Base-by-base conservation (phyloP, 2,888 invertebrate genomes). In the Tetragonula carbonaria region DNA sequence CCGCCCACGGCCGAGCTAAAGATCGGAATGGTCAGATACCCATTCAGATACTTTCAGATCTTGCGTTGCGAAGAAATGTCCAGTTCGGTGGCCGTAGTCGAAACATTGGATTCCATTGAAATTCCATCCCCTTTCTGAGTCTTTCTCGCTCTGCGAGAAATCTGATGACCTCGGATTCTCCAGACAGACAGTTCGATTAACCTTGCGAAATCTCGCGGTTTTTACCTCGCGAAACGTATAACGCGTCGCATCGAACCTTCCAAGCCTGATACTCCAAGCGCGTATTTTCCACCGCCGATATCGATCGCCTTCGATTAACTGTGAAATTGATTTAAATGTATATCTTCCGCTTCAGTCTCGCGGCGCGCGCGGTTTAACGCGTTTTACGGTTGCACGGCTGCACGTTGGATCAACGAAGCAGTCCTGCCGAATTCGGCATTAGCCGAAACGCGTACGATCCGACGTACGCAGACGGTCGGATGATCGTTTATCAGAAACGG, bases 401-500 rank as follows among this genome's bases (percentile, higher is more conserved):
- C 28, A 28, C 23, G 72, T 33, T 33, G 33, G 55, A 75, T 81
- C 38, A 51, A 8, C n/a, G 45, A n/a, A 23, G 16, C 45, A 59
- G 71, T 72, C 80, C 82, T 72, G 62, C 33, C n/a, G 80, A 62
- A 67, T 50, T 28, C 28, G 23, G 81, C 63, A 82, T 83, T 81
- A 83, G 72, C 67, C 63, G 72, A 68, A 81, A 81, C 68, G 67
- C 72, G n/a, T 28, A 23, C 55, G 74, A 72, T 82, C 71, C 62
- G 45, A 45, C 45, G 45, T 45, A 45, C 45, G 65, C 67, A 76
- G 28, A 80, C 80, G 57, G 77, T 45, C 63, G 83, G 74, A 77
- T 73, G 74, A 75, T 73, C 78, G 75, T 88, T 88, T 74, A 73
- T 87, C 80, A 87, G 74, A 66, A 70, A 80, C 74, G 78, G 74